Evolutionary conservation across 2,113 vertebrate species (phyloP).

Genomic region (western clawed frog (Xenopus tropicalis)): DNA sequence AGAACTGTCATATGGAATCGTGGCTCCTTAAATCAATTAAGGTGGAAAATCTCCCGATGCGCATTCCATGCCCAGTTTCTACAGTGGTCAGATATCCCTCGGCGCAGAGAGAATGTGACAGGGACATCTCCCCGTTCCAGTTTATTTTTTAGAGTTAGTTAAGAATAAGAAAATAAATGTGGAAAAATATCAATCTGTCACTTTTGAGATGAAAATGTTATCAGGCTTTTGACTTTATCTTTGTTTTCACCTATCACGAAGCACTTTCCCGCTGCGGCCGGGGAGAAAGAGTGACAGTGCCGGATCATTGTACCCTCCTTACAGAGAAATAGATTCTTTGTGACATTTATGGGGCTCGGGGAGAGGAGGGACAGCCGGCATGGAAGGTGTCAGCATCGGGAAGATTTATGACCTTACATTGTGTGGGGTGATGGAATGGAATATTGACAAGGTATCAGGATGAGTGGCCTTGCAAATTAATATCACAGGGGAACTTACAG

Average conservation of each 20-base stretch:
- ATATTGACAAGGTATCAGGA: background rate
- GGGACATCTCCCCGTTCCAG: no score
- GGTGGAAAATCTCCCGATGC: no score
- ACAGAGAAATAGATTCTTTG: background rate
- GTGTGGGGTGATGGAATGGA: background rate
- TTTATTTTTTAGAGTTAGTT: no score
- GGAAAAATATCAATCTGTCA: background rate
- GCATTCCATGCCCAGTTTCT: no score
- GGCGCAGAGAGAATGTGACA: no score
- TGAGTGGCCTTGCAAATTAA: no score
- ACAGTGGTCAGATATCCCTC: no score
- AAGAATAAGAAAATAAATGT: background rate
- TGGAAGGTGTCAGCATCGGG: background rate
- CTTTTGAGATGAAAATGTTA: background rate
- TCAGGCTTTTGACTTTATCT: background rate
- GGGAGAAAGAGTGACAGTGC: background rate
- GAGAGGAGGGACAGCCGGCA: background rate
- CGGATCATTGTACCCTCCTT: background rate
- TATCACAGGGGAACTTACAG: no score
- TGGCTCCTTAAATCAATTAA: no score
- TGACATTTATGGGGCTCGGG: background rate
- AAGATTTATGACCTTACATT: conserved; percentile 3
- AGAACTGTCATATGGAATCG: no score
- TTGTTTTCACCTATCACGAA: background rate
- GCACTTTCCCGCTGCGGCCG: background rate